phyloP scores from a whole-genome alignment of 2,113 vertebrate species.

The Clarias macrocephalus region DNA sequence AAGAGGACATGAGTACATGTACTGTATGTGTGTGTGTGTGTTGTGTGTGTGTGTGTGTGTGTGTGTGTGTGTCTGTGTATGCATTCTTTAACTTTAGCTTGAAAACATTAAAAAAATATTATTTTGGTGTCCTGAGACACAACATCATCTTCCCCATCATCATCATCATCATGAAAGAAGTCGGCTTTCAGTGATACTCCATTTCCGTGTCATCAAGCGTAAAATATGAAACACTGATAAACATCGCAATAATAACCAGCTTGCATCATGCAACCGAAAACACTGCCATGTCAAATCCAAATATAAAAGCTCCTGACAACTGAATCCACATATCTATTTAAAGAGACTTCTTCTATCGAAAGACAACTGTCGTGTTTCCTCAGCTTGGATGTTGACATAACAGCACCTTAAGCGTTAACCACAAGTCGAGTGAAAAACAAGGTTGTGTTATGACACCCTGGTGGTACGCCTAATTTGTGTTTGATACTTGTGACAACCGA shows the following conservation, averaged over 20 bases:
- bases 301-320: neutral
- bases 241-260: neutral
- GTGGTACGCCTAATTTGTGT: conserved; percentile 6
- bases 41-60: neutral
- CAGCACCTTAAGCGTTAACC: conserved; percentile 10
- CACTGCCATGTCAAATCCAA: neutral
- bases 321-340: neutral
- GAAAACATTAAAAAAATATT: neutral
- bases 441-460: neutral
- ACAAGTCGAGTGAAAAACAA: conserved; percentile 2
- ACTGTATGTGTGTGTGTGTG: neutral
- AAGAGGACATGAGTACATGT: neutral
- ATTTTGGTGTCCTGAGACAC: neutral
- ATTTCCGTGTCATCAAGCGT: conserved; percentile 13
- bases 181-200: neutral
- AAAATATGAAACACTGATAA: conserved; percentile 16
- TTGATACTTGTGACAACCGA: neutral
- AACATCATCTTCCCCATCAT: neutral
- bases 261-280: neutral
- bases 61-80: neutral
- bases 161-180: neutral
- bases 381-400: conserved; percentile 8
- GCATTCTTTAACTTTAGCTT: neutral
- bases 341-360: neutral
- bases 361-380: neutral